Conservation (phyloP, 2,797 vertebrate genomes). For the Fratercula arctica region DNA sequence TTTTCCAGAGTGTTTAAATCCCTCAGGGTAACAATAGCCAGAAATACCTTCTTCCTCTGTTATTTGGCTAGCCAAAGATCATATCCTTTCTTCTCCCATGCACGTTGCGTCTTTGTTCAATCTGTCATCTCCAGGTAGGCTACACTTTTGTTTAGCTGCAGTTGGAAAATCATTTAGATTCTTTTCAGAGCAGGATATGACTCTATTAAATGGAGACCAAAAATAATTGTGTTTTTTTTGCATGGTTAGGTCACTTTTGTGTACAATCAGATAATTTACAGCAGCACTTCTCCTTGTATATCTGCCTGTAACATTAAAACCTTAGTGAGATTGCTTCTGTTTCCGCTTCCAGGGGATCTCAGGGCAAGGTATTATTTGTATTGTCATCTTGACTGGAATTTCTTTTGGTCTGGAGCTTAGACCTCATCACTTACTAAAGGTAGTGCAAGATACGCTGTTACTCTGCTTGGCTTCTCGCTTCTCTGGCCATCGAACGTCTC, state of each 20-base stretch:
- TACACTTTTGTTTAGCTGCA: conserved; percentile 46
- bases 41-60: conserved; percentile 60
- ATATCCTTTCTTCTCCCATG: conserved; percentile 54
- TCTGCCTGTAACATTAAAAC: background rate
- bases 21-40: conserved; percentile 55
- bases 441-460: background rate
- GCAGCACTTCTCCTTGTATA: background rate
- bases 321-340: background rate
- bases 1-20: conserved; percentile 49
- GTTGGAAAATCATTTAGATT: conserved; percentile 64
- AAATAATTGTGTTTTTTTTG: background rate
- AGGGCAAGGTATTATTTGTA: background rate
- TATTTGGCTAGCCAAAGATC: conserved; percentile 35
- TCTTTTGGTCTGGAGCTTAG: background rate
- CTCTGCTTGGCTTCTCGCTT: background rate
- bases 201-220: conserved; percentile 11
- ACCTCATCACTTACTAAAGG: background rate
- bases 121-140: conserved; percentile 59
- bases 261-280: background rate
- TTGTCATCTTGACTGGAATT: background rate
- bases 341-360: background rate
- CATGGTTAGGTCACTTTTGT: background rate
- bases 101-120: conserved; percentile 9
- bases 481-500: rapidly evolving
- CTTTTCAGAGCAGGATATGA: conserved; percentile 54